Evolutionary conservation across 1,140 invertebrate species (phyloP).

Genomic region (Drosophila nigromelanica): DNA sequence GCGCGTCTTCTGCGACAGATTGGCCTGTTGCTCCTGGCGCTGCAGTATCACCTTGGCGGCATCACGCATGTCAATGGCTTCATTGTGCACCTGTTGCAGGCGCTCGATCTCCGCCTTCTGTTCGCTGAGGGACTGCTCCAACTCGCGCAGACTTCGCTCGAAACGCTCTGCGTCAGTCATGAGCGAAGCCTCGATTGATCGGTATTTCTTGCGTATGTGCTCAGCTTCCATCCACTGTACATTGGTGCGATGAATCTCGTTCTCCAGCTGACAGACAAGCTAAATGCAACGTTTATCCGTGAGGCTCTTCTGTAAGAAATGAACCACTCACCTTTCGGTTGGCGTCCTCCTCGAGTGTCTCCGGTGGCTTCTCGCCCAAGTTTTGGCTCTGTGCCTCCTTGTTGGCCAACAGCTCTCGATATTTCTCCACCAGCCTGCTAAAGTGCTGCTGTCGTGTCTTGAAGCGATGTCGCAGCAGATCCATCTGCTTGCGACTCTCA

Average conservation of each 20-base stretch:
- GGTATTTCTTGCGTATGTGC: conserved; percentile 90
- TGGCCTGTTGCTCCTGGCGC: conserved; percentile 88
- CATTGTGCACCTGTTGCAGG: conserved; percentile 87
- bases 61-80: conserved; percentile 88
- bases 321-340: conserved; percentile 66
- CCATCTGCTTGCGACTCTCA: conserved; percentile 89
- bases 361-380: conserved; percentile 84
- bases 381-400: conserved; percentile 82
- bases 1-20: conserved; percentile 87
- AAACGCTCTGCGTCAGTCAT: conserved; percentile 89
- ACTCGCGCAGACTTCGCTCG: conserved; percentile 88
- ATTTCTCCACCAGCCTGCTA: conserved; percentile 86
- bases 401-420: conserved; percentile 85
- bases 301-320: not conserved
- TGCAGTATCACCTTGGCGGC: conserved; percentile 87
- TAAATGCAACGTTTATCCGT: conserved; percentile 57
- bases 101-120: conserved; percentile 89
- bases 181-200: conserved; percentile 88
- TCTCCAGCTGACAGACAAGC: conserved; percentile 89
- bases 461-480: conserved; percentile 89
- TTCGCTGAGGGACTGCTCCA: conserved; percentile 87
- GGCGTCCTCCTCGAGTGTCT: conserved; percentile 84
- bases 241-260: conserved; percentile 90
- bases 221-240: conserved; percentile 92
- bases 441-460: conserved; percentile 86